Evolutionary conservation across 2,797 vertebrate genomes (phyloP).

Genomic region (Poeciliopsis infans): DNA sequence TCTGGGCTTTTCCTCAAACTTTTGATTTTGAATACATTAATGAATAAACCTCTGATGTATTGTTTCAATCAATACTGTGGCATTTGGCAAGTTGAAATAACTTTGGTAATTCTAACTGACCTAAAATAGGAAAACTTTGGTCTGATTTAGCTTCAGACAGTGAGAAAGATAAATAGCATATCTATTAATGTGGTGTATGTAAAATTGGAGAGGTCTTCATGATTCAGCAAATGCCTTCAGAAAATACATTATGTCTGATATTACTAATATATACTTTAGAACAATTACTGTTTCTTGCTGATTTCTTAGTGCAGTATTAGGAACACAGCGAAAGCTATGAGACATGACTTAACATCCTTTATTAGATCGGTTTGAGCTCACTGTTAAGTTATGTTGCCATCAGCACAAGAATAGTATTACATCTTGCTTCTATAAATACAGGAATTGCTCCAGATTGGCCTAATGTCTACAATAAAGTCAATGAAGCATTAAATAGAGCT

Average conservation of each 20-base stretch:
- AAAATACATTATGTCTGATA: background rate
- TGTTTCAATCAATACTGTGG: background rate
- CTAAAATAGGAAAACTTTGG: background rate
- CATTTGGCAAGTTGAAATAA: background rate
- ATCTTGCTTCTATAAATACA: constrained; percentile 64
- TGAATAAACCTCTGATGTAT: background rate
- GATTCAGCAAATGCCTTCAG: background rate
- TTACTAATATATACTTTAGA: constrained; percentile 7
- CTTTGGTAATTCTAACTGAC: background rate
- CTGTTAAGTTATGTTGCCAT: constrained; percentile 46
- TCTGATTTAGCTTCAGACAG: background rate
- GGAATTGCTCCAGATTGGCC: constrained; percentile 54
- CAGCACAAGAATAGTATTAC: constrained; percentile 47
- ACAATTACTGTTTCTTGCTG: constrained; percentile 22
- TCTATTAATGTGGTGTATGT: background rate
- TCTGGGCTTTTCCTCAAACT: background rate
- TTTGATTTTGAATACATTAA: background rate
- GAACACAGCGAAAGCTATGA: constrained; percentile 38
- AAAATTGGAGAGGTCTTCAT: background rate
- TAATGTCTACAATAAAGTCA: constrained; percentile 60
- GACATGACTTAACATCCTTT: constrained; percentile 43
- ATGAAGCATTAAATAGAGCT: constrained; percentile 52
- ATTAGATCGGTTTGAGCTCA: constrained; percentile 47
- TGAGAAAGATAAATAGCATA: background rate
- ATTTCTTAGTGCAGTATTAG: constrained; percentile 29